Evolutionary conservation across 2,888 invertebrate species (phyloP).

Genomic region (Acleris laterana): DNA sequence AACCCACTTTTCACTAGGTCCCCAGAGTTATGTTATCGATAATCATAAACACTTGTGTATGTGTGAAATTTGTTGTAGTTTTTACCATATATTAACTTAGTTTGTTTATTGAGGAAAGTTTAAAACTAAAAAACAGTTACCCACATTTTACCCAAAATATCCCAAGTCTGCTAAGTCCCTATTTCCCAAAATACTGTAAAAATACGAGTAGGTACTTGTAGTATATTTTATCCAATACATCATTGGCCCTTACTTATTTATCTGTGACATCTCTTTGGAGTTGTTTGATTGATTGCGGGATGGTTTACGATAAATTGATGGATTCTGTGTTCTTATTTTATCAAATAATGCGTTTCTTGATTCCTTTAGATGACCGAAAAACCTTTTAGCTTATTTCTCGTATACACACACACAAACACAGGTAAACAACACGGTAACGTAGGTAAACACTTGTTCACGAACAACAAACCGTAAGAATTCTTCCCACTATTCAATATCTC

Average conservation of each 20-base stretch:
- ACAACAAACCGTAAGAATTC: neutral
- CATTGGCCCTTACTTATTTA: conserved; percentile 27
- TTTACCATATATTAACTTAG: too few relatives aligned
- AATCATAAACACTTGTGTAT: too few relatives aligned
- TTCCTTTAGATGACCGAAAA: conserved; percentile 1
- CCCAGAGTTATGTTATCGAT: too few relatives aligned
- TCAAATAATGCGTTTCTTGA: conserved; percentile 23
- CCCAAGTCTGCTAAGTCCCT: neutral
- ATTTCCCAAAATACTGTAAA: neutral
- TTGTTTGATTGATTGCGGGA: conserved; percentile 33
- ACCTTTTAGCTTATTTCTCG: neutral
- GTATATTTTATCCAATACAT: conserved; percentile 30
- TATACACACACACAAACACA: too few relatives aligned
- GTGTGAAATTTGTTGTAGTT: too few relatives aligned
- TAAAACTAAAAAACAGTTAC: too few relatives aligned
- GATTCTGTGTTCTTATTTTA: conserved; percentile 23
- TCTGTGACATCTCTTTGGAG: conserved; percentile 24
- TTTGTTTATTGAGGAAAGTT: too few relatives aligned
- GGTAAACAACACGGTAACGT: too few relatives aligned
- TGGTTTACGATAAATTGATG: conserved; percentile 34
- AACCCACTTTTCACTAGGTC: too few relatives aligned
- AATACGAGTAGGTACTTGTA: neutral
- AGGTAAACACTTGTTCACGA: neutral
- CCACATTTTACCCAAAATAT: too few relatives aligned
- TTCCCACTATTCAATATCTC: too few relatives aligned